Evolutionary conservation across 37 sponge, comb jelly and placozoan genomes (phyloP), one percentile per base, ranked within the genome.

Genomic region (Amphimedon queenslandica): DNA sequence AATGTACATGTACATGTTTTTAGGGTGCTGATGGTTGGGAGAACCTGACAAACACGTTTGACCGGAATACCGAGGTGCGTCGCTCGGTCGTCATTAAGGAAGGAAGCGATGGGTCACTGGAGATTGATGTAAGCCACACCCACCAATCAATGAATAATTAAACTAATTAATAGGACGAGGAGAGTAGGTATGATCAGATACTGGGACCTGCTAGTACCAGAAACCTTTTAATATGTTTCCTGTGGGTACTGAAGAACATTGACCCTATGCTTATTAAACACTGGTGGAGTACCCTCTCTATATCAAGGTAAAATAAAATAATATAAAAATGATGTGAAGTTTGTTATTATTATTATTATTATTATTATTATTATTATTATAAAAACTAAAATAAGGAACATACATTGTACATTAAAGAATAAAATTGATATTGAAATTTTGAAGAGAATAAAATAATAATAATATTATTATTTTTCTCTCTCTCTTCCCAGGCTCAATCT

Each of bases 181-280:
- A 47, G 53, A 47, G 13, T 13, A 8, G 13, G 53, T 47, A 18
- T n/a, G 63, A 67, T 28, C 71, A 69, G 23, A 2, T 83, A 24
- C 57, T 94, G 51, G 88, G 81, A 8, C 87, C 84, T 13, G 83
- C 68, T 1, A 79, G 70, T 24, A 87, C 94, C 1, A 73, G 83
- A 23, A 90, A 87, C 71, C 78, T 94, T 0, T 81, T 94, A 37
- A 53, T 84, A 18, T 90, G 88, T 67, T 87, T 94, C 71, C 63
- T 94, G 8, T 94, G 95, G 95, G 84, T 90, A 28, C 67, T 94
- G 53, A 90, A 90, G 74, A 94, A 83, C 85, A 69, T 94, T 21
- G 95, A 94, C 58, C 30, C 18, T 20, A 61, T 71, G 0, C 85
- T 84, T 23, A 43, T 90, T 28, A 27, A 42, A 29, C 71, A 76